Percentiles rank a stretch among this genome's conserved stretches.
Conservation (phyloP, 2,113 vertebrate species). For the Mesoclemmys tuberculata region DNA sequence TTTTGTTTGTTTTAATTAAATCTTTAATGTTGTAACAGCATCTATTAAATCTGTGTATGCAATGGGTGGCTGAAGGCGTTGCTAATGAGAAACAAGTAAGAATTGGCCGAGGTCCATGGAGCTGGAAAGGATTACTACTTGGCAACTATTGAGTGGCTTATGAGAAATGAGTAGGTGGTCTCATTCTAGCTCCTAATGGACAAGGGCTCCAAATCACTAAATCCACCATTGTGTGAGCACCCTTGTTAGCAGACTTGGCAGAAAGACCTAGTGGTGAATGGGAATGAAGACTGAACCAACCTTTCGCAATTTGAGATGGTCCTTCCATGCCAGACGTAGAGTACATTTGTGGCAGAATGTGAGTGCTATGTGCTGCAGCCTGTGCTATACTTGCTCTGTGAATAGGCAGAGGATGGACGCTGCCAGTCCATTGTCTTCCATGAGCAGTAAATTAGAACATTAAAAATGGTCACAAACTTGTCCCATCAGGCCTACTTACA, state of each 20-base stretch:
- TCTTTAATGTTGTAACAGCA: not conserved
- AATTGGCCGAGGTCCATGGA: not conserved
- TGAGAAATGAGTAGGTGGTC: not conserved
- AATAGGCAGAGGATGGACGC: not conserved
- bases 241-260: not conserved
- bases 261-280: not conserved
- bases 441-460: not conserved
- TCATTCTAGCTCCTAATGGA: not conserved
- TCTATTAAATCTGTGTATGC: not conserved
- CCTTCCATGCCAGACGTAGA: not conserved
- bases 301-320: not conserved
- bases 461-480: not conserved
- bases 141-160: not conserved
- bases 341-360: not conserved
- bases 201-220: not conserved
- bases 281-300: not conserved
- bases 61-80: not conserved
- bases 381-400: not conserved
- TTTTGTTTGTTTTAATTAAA: conserved; percentile 44
- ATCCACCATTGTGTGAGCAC: not conserved
- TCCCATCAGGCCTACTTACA: not conserved
- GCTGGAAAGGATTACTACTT: not conserved
- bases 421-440: not conserved
- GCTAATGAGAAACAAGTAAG: not conserved
- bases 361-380: not conserved